Base-by-base conservation (phyloP, 2,113 vertebrate species). In the Melanerpes formicivorus region DNA sequence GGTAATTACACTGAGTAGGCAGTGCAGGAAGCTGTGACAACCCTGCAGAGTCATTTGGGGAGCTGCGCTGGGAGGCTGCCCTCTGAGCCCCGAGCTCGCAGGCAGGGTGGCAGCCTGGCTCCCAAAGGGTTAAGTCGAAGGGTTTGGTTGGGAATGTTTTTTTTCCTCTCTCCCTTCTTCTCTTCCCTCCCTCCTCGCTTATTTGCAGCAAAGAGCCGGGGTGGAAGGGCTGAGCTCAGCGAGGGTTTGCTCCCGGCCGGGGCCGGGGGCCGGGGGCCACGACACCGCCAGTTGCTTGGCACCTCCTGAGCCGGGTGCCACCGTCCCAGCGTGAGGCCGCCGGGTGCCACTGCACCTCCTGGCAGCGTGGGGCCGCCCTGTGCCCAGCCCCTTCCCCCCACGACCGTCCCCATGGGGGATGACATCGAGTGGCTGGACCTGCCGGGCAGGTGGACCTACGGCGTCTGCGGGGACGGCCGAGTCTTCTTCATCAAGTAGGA, bases 401-500 rank as follows among this genome's bases (percentile, higher is more conserved):
- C 22, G 7, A 50, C 48, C 14, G 11, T 42, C 90, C 86, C 89
- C 92, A 98, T 98, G 98, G 97, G 93, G 3, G 97, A 97, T 67
- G 97, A 97, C 85, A 93, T 97, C 19, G 97, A 96, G 37, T 98
- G 98, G 98, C 97, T 98, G 92, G 97, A 97, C 95, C 84, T 98
- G 96, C 98, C 97, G 3, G 97, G 97, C 93, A 93, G 95, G 37
- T 98, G 98, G 98, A 97, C 97, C 34, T 98, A 98, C 22, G 98
- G 97, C 19, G 98, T 98, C 13, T 97, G 97, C 73, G 54, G 91
- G 54, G 97, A 97, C 6, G 98, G 98, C 5, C 81, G 97, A 9
- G 26, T 98, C 96, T 98, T 98, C 96, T 98, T 98, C 96, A 94
- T 98, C 97, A 76, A 98, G 98, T 98, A 97, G 5, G 96, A 96